A percentile compares a stretch with the other conserved stretches of the same genome.
Evolutionary conservation across 2,888 invertebrate species (phyloP).

Genomic region (Melanophora roralis): DNA sequence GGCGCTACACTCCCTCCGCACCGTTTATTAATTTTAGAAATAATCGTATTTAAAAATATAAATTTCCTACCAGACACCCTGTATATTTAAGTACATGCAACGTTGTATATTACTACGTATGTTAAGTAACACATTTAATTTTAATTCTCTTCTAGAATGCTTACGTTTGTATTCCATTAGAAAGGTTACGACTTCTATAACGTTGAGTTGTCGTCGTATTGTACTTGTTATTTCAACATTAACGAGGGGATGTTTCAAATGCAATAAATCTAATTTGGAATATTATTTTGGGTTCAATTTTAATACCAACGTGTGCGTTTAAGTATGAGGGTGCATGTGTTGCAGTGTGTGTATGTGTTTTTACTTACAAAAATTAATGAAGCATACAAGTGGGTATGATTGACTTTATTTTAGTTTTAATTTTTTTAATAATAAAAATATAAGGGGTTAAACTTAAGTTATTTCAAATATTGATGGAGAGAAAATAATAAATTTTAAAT

Average conservation of each 20-base stretch:
- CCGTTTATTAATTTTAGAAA: no score
- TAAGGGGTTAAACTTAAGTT: background rate
- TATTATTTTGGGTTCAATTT: conserved; percentile 49
- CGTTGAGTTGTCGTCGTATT: background rate
- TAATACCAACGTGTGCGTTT: no score
- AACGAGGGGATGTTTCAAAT: conserved; percentile 47
- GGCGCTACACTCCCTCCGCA: no score
- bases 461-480: background rate
- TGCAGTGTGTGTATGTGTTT: background rate
- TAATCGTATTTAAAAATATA: no score
- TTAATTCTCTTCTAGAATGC: background rate
- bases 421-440: background rate
- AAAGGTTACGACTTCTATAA: conserved; percentile 57
- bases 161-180: conserved; percentile 41
- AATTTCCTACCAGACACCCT: no score
- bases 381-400: conserved; percentile 63
- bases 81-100: background rate
- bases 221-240: background rate
- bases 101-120: background rate
- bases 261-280: conserved; percentile 60
- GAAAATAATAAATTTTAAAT: background rate
- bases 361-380: conserved; percentile 57
- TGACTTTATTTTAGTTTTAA: conserved; percentile 39
- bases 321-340: background rate
- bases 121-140: conserved; percentile 18